Evolutionary conservation across 2,888 invertebrate genomes (phyloP).

Genomic region (Helleia helle): DNA sequence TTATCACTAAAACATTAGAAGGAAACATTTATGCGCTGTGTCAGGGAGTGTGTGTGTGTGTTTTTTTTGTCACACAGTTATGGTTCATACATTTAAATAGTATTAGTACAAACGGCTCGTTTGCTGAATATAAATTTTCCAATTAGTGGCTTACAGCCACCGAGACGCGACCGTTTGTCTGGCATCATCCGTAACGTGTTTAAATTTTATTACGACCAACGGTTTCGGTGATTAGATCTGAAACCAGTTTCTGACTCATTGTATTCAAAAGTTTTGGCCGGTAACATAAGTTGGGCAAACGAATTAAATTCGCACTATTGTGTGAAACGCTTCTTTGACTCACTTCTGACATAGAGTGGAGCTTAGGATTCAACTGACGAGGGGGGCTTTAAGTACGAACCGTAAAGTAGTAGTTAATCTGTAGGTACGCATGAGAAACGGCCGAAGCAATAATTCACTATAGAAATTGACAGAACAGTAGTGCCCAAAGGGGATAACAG

Average conservation of each 20-base stretch:
- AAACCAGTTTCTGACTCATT: slow-evolving; percentile 44
- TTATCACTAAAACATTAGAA: too few species aligned
- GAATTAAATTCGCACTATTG: background rate
- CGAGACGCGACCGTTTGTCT: slow-evolving; percentile 27
- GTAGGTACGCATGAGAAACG: too few species aligned
- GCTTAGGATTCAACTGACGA: background rate
- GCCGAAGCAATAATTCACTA: too few species aligned
- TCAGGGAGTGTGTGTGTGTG: too few species aligned
- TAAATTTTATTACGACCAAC: slow-evolving; percentile 27
- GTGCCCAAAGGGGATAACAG: too few species aligned
- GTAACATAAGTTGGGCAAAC: background rate
- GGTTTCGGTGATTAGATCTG: slow-evolving; percentile 35
- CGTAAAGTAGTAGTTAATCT: background rate
- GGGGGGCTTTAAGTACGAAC: background rate
- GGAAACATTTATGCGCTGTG: slow-evolving; percentile 4
- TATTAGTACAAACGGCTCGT: slow-evolving; percentile 10
- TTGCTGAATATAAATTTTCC: slow-evolving; percentile 24
- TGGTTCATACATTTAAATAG: slow-evolving; percentile 5
- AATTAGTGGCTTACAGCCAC: slow-evolving; percentile 23
- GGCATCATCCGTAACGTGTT: slow-evolving; percentile 21
- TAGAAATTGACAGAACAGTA: too few species aligned
- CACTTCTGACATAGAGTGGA: background rate
- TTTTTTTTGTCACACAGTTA: slow-evolving; percentile 7
- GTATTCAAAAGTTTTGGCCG: slow-evolving; percentile 23
- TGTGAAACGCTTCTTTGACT: background rate